Percentiles rank a stretch among this genome's conserved stretches.
Evolutionary conservation across 2,888 invertebrate genomes (phyloP).

Genomic region (Phalangium opilio): DNA sequence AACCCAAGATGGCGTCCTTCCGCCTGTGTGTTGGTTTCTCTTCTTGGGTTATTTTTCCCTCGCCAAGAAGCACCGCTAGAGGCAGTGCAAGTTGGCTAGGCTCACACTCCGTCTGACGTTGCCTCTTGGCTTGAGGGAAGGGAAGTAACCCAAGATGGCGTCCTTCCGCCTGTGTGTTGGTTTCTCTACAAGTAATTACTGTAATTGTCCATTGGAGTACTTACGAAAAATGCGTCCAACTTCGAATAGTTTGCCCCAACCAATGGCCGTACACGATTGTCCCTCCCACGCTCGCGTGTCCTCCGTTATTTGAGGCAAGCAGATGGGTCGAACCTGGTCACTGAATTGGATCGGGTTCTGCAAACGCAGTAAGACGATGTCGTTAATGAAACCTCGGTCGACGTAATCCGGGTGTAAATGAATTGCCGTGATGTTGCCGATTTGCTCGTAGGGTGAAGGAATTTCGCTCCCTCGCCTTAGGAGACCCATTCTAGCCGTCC

Average conservation of each 20-base stretch:
- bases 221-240: slow-evolving; percentile 63
- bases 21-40: no score
- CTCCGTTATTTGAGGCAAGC: slow-evolving; percentile 39
- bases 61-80: no score
- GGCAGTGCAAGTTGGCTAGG: no score
- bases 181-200: no score
- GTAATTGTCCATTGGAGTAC: no score
- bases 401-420: slow-evolving; percentile 57
- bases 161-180: no score
- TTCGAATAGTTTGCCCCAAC: slow-evolving; percentile 67
- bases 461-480: slow-evolving; percentile 51
- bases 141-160: no score
- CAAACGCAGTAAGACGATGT: slow-evolving; percentile 52
- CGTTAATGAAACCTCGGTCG: slow-evolving; percentile 59
- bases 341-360: slow-evolving; percentile 43
- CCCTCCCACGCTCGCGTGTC: slow-evolving; percentile 30
- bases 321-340: slow-evolving; percentile 47
- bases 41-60: no score
- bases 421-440: slow-evolving; percentile 46
- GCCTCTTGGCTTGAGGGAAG: no score
- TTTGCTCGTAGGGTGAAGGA: slow-evolving; percentile 57
- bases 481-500: slow-evolving; percentile 65
- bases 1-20: no score
- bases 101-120: no score
- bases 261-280: slow-evolving; percentile 55